Base-by-base conservation (phyloP, 2,797 vertebrate species). In the Rhinichthys osculus region DNA sequence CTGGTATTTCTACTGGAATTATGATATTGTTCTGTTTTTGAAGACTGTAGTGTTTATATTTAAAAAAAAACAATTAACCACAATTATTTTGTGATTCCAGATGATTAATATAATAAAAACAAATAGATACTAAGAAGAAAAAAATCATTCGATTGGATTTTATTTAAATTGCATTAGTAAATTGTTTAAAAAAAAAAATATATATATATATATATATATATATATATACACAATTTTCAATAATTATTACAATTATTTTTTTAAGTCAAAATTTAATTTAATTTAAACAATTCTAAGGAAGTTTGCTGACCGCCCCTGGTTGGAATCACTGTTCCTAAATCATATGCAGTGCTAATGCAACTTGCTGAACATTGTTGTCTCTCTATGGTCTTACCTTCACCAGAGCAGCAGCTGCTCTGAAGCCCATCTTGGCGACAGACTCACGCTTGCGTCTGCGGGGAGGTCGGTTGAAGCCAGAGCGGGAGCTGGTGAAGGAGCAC, bases 401-500 rank as follows among this genome's bases (percentile, higher is more conserved):
- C 52, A 99, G 90, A 0, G 98, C 97, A 0, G 98, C 96, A 0
- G 98, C 98, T 0, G 97, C 98, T 83, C 97, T 96, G 90, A 99
- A 96, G 78, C 98, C 98, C 98, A 99, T 99, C 85, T 97, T 97
- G 54, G 98, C 98, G 1, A 99, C 98, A 0, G 98, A 99, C 85
- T 99, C 97, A 3, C 97, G 95, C 84, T 99, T 99, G 81, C 97
- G 96, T 85, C 97, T 93, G 17, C 96, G 95, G 0, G 97, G 97
- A 86, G 97, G 91, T 87, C 97, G 94, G 91, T 94, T 96, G 89
- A 98, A 97, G 82, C 96, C 97, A 0, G 98, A 99, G 90, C 97
- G 97, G 2, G 98, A 99, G 93, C 98, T 99, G 94, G 97, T 97
- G 94, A 99, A 97, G 91, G 98, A 99, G 95, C 98, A 99, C 85